Conservation (phyloP, 2,888 invertebrate genomes). For the Arctia plantaginis region DNA sequence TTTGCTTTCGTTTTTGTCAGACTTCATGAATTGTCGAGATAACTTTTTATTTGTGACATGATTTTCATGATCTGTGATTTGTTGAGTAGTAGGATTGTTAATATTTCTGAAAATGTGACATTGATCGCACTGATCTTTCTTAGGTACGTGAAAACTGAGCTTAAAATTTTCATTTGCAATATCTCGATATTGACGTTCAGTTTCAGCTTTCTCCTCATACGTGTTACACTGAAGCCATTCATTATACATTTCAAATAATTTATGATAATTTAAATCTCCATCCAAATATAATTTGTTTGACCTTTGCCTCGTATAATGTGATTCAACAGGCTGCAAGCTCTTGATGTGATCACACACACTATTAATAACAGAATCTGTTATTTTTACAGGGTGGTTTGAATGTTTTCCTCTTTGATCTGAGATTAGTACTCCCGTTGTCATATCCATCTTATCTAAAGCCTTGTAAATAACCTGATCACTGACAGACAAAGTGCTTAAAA, state of each 20-base stretch:
- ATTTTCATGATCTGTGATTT: conserved; percentile 2
- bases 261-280: conserved; percentile 18
- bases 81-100: not conserved
- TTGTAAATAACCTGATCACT: conserved; percentile 22
- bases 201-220: conserved; percentile 6
- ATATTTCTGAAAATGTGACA: conserved; percentile 22
- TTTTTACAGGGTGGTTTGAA: conserved; percentile 14
- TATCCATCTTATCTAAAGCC: conserved; percentile 6
- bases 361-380: too few relatives aligned
- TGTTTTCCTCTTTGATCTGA: conserved; percentile 13
- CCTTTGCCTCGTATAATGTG: conserved; percentile 17
- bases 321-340: conserved; percentile 16
- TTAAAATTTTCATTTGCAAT: conserved; percentile 27
- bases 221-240: conserved; percentile 13
- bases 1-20: too few relatives aligned
- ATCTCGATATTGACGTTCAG: conserved; percentile 21
- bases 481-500: conserved; percentile 19
- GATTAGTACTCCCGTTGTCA: not conserved
- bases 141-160: conserved; percentile 20
- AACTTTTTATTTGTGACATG: conserved; percentile 12
- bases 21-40: too few relatives aligned
- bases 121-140: conserved; percentile 27
- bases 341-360: too few relatives aligned
- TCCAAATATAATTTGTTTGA: conserved; percentile 16
- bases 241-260: conserved; percentile 13